Conservation (phyloP, 2,113 vertebrate genomes). For the Notechis scutatus region DNA sequence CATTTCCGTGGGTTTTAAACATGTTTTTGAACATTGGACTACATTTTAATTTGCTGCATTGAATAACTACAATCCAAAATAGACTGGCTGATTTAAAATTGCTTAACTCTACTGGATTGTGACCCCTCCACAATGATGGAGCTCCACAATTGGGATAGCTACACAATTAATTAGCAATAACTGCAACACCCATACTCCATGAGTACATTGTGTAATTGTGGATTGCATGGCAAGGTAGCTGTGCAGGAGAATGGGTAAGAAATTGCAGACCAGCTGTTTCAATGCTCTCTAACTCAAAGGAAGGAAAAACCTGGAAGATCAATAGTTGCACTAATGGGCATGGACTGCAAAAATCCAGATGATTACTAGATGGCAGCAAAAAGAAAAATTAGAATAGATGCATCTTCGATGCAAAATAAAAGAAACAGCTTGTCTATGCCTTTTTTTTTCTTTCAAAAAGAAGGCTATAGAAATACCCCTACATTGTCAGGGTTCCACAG, state of each 20-base stretch:
- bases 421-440: not conserved
- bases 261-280: not conserved
- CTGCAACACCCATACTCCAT: not conserved
- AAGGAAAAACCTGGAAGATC: not conserved
- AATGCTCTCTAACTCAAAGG: not conserved
- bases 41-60: constrained; percentile 26
- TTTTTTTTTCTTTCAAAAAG: not conserved
- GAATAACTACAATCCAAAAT: not conserved
- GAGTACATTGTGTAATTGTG: not conserved
- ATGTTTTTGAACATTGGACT: constrained; percentile 37
- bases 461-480: not conserved
- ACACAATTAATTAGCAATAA: not conserved
- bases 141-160: not conserved
- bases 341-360: not conserved
- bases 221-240: not conserved
- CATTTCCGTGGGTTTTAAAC: not conserved
- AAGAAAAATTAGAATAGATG: not conserved
- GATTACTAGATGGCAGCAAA: not conserved
- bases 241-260: not conserved
- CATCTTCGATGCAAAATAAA: not conserved
- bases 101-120: not conserved
- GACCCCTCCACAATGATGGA: not conserved
- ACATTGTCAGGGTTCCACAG: not conserved
- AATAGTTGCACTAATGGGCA: not conserved
- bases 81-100: not conserved